Conservation (phyloP, 2,888 invertebrate genomes). For the Eulithis testata region DNA sequence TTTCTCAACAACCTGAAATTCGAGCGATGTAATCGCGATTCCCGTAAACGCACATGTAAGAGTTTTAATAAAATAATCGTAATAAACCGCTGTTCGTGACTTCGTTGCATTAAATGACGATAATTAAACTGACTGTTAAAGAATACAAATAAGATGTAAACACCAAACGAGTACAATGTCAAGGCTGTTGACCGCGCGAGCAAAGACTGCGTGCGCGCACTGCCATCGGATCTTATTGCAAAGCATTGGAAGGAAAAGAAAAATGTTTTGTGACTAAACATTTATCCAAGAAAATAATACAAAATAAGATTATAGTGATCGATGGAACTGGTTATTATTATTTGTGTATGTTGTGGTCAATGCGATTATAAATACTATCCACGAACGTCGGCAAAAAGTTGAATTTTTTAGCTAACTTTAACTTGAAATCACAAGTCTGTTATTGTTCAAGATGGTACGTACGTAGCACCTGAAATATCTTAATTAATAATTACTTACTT, state of each 20-base stretch:
- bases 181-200: conserved; percentile 75
- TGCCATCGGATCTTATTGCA: conserved; percentile 20
- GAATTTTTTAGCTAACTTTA: no score
- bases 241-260: conserved; percentile 7
- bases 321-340: conserved; percentile 1
- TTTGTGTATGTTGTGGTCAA: no score
- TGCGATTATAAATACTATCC: no score
- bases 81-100: conserved; percentile 53
- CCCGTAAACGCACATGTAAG: conserved; percentile 1
- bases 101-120: conserved; percentile 54
- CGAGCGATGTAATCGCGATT: not conserved
- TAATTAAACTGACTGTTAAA: conserved; percentile 54
- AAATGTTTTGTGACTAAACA: conserved; percentile 11
- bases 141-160: conserved; percentile 64
- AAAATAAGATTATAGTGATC: conserved; percentile 13
- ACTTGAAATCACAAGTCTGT: no score
- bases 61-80: conserved; percentile 44
- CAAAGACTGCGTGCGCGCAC: conserved; percentile 39
- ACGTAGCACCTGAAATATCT: no score
- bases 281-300: conserved; percentile 13
- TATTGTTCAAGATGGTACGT: no score
- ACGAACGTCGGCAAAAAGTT: no score
- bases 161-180: conserved; percentile 70
- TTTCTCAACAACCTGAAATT: no score
- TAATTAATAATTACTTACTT: no score